Evolutionary conservation across 2,888 invertebrate genomes (phyloP).

Genomic region (Unio delphinus): DNA sequence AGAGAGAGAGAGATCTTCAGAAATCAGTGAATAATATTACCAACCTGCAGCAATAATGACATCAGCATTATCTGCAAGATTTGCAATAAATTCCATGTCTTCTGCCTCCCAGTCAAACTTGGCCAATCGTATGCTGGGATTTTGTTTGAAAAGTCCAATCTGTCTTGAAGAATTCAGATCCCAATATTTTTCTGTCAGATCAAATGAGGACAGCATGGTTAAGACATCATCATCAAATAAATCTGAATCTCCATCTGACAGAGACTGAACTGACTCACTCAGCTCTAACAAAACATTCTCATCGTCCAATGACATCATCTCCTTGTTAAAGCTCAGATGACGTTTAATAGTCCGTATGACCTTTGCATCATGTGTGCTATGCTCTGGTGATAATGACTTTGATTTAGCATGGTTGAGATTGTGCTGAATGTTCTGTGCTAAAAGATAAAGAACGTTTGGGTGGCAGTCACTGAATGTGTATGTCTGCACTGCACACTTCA

Average conservation of each 20-base stretch:
- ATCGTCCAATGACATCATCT: neutral
- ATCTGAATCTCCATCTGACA: neutral
- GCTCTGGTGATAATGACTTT: neutral
- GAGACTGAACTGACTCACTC: neutral
- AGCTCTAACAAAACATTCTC: neutral
- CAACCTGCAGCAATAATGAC: conserved; percentile 62
- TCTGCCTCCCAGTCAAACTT: conserved; percentile 59
- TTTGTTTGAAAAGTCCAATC: conserved; percentile 1
- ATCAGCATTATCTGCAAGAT: conserved; percentile 39
- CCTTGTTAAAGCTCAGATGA: conserved; percentile 46
- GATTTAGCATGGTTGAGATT: conserved; percentile 31
- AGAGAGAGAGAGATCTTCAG: too few species aligned
- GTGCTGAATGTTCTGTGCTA: conserved; percentile 56
- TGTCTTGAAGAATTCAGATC: neutral
- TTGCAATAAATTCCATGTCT: conserved; percentile 29
- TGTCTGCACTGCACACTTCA: conserved; percentile 40
- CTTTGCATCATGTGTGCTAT: conserved; percentile 26
- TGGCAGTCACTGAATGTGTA: conserved; percentile 63
- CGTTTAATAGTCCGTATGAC: conserved; percentile 47
- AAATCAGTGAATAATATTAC: conserved; percentile 3
- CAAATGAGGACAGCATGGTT: neutral
- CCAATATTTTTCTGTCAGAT: neutral
- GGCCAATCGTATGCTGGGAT: conserved; percentile 38
- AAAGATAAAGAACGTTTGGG: conserved; percentile 57
- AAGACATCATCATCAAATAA: neutral